Conservation (phyloP, 1,140 invertebrate genomes). For the Pararge aegeria region DNA sequence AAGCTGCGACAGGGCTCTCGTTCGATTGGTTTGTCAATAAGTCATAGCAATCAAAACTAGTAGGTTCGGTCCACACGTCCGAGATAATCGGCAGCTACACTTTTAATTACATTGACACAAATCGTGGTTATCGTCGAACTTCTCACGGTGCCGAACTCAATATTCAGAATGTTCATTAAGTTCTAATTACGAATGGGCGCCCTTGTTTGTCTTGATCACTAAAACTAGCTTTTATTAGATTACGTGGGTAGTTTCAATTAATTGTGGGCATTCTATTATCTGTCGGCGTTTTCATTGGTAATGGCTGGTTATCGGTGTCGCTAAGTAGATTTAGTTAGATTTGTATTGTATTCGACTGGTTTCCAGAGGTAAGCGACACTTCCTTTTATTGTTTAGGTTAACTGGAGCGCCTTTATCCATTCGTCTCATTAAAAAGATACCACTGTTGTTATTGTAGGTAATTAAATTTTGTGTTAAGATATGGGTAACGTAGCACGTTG, state of each 20-base stretch:
- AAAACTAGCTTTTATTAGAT: conserved; percentile 78
- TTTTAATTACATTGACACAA: conserved; percentile 79
- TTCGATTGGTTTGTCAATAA: conserved; percentile 51
- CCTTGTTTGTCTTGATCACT: conserved; percentile 76
- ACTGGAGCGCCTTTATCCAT: conserved; percentile 36
- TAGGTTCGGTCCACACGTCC: conserved; percentile 61
- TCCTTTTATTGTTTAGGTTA: conserved; percentile 38
- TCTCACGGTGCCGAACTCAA: conserved; percentile 75
- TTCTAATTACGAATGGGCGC: conserved; percentile 77
- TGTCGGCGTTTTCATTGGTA: conserved; percentile 68
- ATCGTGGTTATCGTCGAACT: conserved; percentile 72
- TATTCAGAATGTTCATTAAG: conserved; percentile 77
- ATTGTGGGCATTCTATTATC: conserved; percentile 67
- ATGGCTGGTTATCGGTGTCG: conserved; percentile 72
- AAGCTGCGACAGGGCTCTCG: conserved; percentile 35
- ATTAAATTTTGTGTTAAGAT: conserved; percentile 24
- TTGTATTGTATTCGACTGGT: conserved; percentile 57
- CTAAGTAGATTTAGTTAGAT: conserved; percentile 67
- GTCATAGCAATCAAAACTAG: conserved; percentile 66
- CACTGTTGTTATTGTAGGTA: conserved; percentile 31
- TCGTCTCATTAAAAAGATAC: conserved; percentile 30
- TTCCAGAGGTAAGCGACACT: conserved; percentile 47
- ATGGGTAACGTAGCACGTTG: background rate
- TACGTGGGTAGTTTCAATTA: conserved; percentile 79
- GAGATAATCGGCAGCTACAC: conserved; percentile 71